Conservation (phyloP, 2,113 vertebrate species). For the Dunckerocampus dactyliophorus region DNA sequence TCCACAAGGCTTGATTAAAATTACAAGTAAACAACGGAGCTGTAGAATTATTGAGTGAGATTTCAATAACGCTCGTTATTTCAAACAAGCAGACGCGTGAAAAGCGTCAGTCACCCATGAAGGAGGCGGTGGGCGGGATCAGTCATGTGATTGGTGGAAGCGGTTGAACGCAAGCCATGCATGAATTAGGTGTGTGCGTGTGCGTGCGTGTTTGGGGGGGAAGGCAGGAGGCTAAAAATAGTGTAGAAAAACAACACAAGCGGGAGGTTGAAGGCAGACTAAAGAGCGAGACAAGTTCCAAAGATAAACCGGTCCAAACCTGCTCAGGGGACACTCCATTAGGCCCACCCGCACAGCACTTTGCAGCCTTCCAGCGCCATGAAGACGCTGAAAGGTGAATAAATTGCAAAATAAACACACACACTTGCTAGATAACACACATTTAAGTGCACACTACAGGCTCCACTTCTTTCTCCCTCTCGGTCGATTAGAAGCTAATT, state of each 20-base stretch:
- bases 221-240: conserved; percentile 63
- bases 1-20: too few relatives aligned
- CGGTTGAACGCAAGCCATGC: conserved; percentile 12
- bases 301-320: conserved; percentile 30
- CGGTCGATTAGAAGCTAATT: conserved; percentile 57
- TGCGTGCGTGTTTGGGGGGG: conserved; percentile 6
- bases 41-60: too few relatives aligned
- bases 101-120: too few relatives aligned
- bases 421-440: too few relatives aligned
- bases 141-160: neutral
- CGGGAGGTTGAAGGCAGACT: conserved; percentile 8
- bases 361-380: too few relatives aligned
- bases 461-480: conserved; percentile 22
- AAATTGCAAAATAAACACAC: too few relatives aligned
- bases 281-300: neutral
- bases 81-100: too few relatives aligned
- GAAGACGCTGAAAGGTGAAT: too few relatives aligned
- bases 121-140: neutral
- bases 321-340: neutral
- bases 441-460: too few relatives aligned
- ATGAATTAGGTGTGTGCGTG: conserved; percentile 27
- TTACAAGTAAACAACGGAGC: too few relatives aligned
- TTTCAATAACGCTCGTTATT: too few relatives aligned
- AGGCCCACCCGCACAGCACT: neutral
- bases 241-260: conserved; percentile 13